phyloP scores from a whole-genome alignment of 2,797 vertebrate genomes.

The Chloroceryle inda region DNA sequence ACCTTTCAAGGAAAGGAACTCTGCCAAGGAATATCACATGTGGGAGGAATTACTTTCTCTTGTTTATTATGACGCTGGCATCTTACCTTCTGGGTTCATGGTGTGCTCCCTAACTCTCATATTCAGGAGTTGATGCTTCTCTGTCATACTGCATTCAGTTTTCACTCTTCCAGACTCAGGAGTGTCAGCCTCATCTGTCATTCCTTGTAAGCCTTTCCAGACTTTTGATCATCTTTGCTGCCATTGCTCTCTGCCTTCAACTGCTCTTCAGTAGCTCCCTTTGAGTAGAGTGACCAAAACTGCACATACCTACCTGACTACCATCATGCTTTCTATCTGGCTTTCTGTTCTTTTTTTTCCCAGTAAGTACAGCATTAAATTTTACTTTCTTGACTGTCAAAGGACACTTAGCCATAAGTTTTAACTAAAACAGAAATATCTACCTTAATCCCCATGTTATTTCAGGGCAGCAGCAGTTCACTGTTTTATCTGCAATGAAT shows the following conservation, averaged over 20 bases:
- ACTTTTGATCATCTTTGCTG: not conserved
- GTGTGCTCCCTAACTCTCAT: fast-evolving
- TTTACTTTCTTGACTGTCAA: not conserved
- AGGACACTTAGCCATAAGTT: not conserved
- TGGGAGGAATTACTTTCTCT: not conserved
- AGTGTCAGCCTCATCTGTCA: not conserved
- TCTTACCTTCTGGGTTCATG: not conserved
- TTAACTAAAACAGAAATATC: not conserved
- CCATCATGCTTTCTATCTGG: not conserved
- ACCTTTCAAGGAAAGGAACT: not conserved
- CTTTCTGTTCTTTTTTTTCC: not conserved
- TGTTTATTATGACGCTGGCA: not conserved
- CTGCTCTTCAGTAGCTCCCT: not conserved
- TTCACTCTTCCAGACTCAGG: not conserved
- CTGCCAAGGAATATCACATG: not conserved
- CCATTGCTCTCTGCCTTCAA: not conserved
- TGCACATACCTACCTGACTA: fast-evolving
- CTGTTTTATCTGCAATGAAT: not conserved
- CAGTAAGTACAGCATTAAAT: not conserved
- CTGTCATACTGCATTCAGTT: not conserved
- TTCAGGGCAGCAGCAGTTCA: not conserved
- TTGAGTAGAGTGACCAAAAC: not conserved
- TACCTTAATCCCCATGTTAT: fast-evolving
- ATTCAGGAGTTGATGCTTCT: not conserved
- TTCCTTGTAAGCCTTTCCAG: not conserved